Evolutionary conservation across 1,140 invertebrate genomes (phyloP).

Genomic region (Patella vulgata): DNA sequence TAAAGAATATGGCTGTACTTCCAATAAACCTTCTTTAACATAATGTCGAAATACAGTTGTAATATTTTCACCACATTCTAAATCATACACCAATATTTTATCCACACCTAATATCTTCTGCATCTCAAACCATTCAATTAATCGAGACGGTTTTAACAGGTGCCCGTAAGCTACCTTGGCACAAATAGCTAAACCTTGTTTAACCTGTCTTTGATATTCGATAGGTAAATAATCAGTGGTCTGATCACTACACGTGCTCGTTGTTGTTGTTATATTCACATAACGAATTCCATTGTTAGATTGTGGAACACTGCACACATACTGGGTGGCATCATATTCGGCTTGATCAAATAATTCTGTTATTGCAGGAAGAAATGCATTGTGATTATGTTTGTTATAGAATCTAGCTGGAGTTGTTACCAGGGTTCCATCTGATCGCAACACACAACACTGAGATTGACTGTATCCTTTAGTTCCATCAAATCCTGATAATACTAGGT

Average conservation of each 20-base stretch:
- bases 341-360: conserved; percentile 2
- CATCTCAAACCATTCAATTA: conserved; percentile 31
- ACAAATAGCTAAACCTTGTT: conserved; percentile 21
- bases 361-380: conserved; percentile 1
- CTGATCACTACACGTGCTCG: conserved; percentile 6
- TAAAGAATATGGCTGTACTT: conserved; percentile 17
- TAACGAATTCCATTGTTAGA: neutral
- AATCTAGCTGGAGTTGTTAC: too few relatives aligned
- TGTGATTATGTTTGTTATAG: too few relatives aligned
- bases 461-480: too few relatives aligned
- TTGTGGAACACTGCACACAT: conserved; percentile 16
- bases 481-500: too few relatives aligned
- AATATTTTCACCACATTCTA: conserved; percentile 6
- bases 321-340: conserved; percentile 15
- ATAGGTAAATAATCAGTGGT: conserved; percentile 18
- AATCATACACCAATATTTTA: conserved; percentile 17
- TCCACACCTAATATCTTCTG: conserved; percentile 26
- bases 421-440: too few relatives aligned
- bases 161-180: conserved; percentile 18
- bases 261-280: conserved; percentile 19
- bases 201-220: conserved; percentile 3
- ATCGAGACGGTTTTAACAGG: conserved; percentile 14
- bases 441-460: too few relatives aligned
- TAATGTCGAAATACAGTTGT: conserved; percentile 15
- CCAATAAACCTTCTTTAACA: conserved; percentile 8